phyloP scores from a whole-genome alignment of 2,113 vertebrate genomes.

The Macheiramphus alcinus region DNA sequence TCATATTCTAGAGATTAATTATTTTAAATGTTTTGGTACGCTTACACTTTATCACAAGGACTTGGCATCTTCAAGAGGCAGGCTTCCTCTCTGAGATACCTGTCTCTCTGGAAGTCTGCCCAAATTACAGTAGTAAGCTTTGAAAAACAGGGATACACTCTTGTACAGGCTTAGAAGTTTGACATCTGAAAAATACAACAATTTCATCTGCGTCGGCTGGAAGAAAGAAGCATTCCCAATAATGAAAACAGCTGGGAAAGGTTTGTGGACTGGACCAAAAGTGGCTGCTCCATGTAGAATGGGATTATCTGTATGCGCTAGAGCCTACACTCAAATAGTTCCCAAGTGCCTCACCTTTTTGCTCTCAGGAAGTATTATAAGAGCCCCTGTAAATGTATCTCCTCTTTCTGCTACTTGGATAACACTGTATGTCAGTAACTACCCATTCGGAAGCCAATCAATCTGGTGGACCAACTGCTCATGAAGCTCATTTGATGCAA shows the following conservation, averaged over 20 bases:
- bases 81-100: background rate
- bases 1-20: background rate
- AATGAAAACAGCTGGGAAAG: background rate
- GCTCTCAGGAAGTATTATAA: background rate
- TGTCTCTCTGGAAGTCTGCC: background rate
- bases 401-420: background rate
- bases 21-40: background rate
- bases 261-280: background rate
- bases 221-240: background rate
- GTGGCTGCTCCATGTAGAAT: background rate
- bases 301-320: background rate
- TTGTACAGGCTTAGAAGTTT: background rate
- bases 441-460: background rate
- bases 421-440: background rate
- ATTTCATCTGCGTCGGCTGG: background rate
- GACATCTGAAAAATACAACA: background rate
- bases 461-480: background rate
- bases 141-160: background rate
- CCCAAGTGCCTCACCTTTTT: background rate
- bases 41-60: background rate
- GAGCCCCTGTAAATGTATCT: background rate
- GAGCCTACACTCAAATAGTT: background rate
- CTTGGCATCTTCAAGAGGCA: background rate
- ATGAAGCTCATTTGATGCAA: background rate
- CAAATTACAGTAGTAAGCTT: background rate